Evolutionary conservation across 1,140 invertebrate species (phyloP), one percentile per base, ranked within the genome.

Genomic region (Lethocerus indicus): DNA sequence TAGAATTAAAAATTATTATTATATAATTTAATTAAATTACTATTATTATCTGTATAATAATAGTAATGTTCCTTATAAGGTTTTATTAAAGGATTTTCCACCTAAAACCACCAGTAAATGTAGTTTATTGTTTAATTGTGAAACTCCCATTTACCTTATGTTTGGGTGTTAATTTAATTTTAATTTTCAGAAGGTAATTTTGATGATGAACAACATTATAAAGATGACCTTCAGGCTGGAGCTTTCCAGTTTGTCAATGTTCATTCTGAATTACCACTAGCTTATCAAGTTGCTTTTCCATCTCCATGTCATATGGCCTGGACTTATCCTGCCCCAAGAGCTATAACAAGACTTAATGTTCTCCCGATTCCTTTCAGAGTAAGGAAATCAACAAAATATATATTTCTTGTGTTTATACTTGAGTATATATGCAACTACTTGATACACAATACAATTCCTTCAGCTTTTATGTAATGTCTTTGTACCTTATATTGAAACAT

Each of bases 201-300:
- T 12, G 48, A 45, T 18, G 53, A 64, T 51, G 68, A 74, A 37
- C 76, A 80, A 45, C 72, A 78, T 60, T 84, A 84, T 57, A 77
- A 79, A 55, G 87, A 90, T 62, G 86, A 90, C 68, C 65, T 90
- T 12, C 70, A 81, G 57, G 79, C 81, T 48, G 86, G 85, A 4
- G 78, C 79, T 13, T 90, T 90, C 64, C 79, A 85, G 55, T 83
- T 83, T 61, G 67, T 83, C 4, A 65, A 69, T 47, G 64, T 64
- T 1, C n/a, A n/a, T n/a, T 69, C 72, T 9, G 74, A 77, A 52
- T 54, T 76, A 18, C 80, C 80, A 4, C 70, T 77, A 58, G 74
- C 79, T 3, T 83, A 83, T 65, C 79, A 82, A 62, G 67, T 75
- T 2, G 67, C 75, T 52, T 76, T 76, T 60, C 69, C 69, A 41